Evolutionary conservation across 2,113 vertebrate genomes (phyloP), one percentile per base, ranked within the genome.

Genomic region (Pseudorasbora parva): DNA sequence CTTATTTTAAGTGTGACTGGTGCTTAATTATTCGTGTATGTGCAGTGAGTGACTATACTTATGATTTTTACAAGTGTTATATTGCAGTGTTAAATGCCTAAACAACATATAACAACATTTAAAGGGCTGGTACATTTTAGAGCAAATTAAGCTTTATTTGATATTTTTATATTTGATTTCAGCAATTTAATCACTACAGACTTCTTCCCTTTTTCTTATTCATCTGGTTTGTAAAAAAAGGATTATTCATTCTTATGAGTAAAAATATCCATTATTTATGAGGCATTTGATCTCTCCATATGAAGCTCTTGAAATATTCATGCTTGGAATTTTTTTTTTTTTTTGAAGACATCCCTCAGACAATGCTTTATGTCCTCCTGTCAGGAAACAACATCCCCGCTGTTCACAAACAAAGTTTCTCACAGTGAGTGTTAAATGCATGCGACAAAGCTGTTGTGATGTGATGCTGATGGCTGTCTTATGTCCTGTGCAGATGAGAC

Each of bases 401-500:
- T 69, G 78, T 68, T 69, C 62, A 41, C 78, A 81, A 81, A 37
- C 23, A 2, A 37, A 81, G 78, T 54, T n/a, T 79, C 47, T 37
- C 45, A 37, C 43, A 69, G 78, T 10, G 64, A 56, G 78, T 56
- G 62, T 81, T 33, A 54, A 62, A 79, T 73, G 30, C 17, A 69
- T 68, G 14, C n/a, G n/a, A 71, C 37, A 59, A 15, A 56, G 17
- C n/a, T 60, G 14, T 30, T 21, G 10, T 81, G 80, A 76, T 2
- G 30, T 45, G 51, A 17, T 23, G 49, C 27, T 78, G 15, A 68
- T 43, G 10, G 17, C 27, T 49, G 33, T 74, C 59, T 51, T 21
- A 45, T 37, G 4, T 33, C 57, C 45, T 85, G 57, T 87, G 68
- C 92, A 98, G 97, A 97, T 88, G 97, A 97, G 90, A 97, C 96